Evolutionary conservation across 2,797 vertebrate species (phyloP), one percentile per base, ranked within the genome.

Genomic region (Sebastes glaucus): DNA sequence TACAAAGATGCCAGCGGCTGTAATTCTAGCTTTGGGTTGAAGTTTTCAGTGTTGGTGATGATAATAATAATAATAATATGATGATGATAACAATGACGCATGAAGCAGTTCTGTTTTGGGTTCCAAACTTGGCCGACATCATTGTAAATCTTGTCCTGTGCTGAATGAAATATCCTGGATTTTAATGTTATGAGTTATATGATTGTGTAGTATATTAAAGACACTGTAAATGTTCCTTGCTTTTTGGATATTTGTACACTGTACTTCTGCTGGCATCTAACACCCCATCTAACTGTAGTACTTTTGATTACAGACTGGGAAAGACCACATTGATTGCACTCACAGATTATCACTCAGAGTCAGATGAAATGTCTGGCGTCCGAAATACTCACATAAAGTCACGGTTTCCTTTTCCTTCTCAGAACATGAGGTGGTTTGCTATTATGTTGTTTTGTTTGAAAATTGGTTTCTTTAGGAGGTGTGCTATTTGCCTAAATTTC

Each of bases 151-250:
- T 35, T 71, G 23, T 69, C 35, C 27, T 75, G 42, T 80, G 23
- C 74, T 81, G 6, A 72, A 66, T 74, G 30, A 55, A 57, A 68
- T 61, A 22, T 28, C 67, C 11, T 77, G 25, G 33, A 79, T 82
- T 89, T 87, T 79, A 84, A 71, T 84, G 49, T 56, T 25, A 78
- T 69, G 22, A 76, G 4, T 60, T 20, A 49, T 52, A 52, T 69
- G 14, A 74, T 22, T 68, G 27, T 85, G 20, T 68, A 32, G 14
- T 75, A 35, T 28, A 87, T 85, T 88, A 91, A 89, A 89, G 25
- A 57, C 32, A 28, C 18, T 57, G 2, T n/a, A 49, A 66, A 82
- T 80, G 33, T 63, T 81, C 52, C 32, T 64, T 66, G 23, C 18
- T 14, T 3, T 38, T 38, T 16, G 20, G 7, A 25, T 64, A 42